These are phyloP conservation scores for Ivindomyrus marchei DNA, from an alignment of 2,113 vertebrate species.

Conservation along the genomic window DNA sequence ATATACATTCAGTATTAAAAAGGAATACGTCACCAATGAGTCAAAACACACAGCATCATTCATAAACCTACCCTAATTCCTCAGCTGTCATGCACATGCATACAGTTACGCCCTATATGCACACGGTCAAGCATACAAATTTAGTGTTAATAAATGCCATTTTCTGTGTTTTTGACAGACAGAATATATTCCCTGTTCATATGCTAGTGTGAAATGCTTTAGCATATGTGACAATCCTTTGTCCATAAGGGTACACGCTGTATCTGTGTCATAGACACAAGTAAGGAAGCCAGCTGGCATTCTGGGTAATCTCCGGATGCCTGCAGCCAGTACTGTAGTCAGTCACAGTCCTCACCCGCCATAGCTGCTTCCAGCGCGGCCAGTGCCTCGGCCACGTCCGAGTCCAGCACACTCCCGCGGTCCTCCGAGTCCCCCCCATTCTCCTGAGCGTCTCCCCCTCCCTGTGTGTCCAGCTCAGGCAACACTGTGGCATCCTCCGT, in stretches of 20 bases:
- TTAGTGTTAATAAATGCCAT: neutral
- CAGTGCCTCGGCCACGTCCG: slow-evolving; percentile 82
- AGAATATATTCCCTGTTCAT: slow-evolving; percentile 2
- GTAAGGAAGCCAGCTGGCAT: slow-evolving; percentile 14
- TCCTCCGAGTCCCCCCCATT: slow-evolving; percentile 35
- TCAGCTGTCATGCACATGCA: neutral
- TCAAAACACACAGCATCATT: neutral
- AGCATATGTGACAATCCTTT: neutral
- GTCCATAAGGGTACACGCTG: neutral
- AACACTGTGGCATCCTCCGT: neutral
- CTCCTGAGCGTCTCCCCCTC: slow-evolving; percentile 18
- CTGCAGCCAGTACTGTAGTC: slow-evolving; percentile 20
- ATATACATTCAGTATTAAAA: slow-evolving; percentile 1
- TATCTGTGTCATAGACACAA: slow-evolving; percentile 19
- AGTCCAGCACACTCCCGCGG: slow-evolving; percentile 64
- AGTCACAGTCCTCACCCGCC: slow-evolving; percentile 70
- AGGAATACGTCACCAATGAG: neutral
- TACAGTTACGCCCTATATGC: neutral
- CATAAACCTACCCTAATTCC: neutral
- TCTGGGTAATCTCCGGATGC: slow-evolving; percentile 2
- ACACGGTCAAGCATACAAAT: neutral
- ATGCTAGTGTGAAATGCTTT: neutral
- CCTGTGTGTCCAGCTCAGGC: neutral
- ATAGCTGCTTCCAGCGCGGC: slow-evolving; percentile 88
- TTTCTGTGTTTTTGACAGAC: neutral